phyloP scores from a whole-genome alignment of 1,140 invertebrate genomes.

The Catajapyx aquilonaris region DNA sequence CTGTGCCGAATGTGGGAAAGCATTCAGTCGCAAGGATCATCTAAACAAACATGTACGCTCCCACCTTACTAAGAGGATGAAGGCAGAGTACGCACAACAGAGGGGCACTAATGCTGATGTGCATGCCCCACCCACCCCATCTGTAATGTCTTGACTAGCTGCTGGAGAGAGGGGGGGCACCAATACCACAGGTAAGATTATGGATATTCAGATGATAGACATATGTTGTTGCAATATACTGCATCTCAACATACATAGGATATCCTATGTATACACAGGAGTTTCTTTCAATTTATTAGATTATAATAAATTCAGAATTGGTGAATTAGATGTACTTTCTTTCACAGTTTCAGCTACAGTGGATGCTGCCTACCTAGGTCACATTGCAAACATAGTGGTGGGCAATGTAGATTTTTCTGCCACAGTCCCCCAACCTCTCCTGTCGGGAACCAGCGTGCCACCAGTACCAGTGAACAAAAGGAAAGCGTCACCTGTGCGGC shows the following conservation, averaged over 20 bases:
- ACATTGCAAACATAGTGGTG: constrained; percentile 14
- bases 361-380: constrained; percentile 9
- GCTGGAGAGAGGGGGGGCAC: constrained; percentile 12
- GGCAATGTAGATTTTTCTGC: constrained; percentile 17
- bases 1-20: constrained; percentile 67
- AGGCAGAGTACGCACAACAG: constrained; percentile 31
- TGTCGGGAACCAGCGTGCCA: background rate
- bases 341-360: constrained; percentile 9
- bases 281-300: too few relatives aligned
- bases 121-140: background rate
- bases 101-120: background rate
- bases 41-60: constrained; percentile 55
- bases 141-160: constrained; percentile 7
- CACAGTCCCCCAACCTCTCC: constrained; percentile 13
- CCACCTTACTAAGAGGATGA: constrained; percentile 56
- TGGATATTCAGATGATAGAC: too few relatives aligned
- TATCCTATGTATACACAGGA: too few relatives aligned
- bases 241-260: too few relatives aligned
- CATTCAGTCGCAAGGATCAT: constrained; percentile 50
- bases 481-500: background rate
- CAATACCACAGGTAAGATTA: too few relatives aligned
- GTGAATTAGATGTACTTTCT: background rate
- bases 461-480: too few relatives aligned
- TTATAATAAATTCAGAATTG: constrained; percentile 4
- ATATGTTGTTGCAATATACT: too few relatives aligned